Conservation (phyloP, 1,140 invertebrate genomes). For the Ostrea edulis region DNA sequence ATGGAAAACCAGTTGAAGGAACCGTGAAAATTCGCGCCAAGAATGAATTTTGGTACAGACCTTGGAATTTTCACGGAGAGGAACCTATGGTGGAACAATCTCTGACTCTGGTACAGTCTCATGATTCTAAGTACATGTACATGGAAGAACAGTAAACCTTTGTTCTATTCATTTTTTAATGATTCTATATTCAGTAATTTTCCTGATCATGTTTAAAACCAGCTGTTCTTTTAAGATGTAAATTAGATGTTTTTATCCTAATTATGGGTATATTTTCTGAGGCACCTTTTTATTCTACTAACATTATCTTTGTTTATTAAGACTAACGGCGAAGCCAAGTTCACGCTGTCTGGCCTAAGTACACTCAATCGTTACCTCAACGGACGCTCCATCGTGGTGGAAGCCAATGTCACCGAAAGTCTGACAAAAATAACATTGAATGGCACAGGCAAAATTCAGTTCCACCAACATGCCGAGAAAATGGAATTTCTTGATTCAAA, state of each 20-base stretch:
- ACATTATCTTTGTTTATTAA: constrained; percentile 43
- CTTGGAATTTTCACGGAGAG: constrained; percentile 60
- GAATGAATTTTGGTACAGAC: constrained; percentile 58
- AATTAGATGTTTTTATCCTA: too few relatives aligned
- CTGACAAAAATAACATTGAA: constrained; percentile 69
- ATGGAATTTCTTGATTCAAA: constrained; percentile 68
- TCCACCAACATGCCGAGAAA: constrained; percentile 66
- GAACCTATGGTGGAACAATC: constrained; percentile 56
- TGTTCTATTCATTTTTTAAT: too few relatives aligned
- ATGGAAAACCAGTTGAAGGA: constrained; percentile 87
- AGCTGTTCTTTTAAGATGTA: too few relatives aligned
- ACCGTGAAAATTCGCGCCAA: constrained; percentile 65
- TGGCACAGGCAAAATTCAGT: constrained; percentile 57
- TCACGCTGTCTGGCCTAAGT: constrained; percentile 61
- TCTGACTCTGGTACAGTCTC: not conserved
- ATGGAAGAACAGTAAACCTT: too few relatives aligned
- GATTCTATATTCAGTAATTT: too few relatives aligned
- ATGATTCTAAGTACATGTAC: not conserved
- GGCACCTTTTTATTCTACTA: too few relatives aligned
- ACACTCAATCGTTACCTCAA: constrained; percentile 43
- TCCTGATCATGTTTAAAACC: too few relatives aligned
- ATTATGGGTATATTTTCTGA: too few relatives aligned
- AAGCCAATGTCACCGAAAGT: constrained; percentile 72
- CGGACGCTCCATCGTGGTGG: constrained; percentile 55
- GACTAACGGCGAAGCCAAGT: constrained; percentile 67